Evolutionary conservation across 2,797 vertebrate species (phyloP).

Genomic region (Etheostoma nigrum): DNA sequence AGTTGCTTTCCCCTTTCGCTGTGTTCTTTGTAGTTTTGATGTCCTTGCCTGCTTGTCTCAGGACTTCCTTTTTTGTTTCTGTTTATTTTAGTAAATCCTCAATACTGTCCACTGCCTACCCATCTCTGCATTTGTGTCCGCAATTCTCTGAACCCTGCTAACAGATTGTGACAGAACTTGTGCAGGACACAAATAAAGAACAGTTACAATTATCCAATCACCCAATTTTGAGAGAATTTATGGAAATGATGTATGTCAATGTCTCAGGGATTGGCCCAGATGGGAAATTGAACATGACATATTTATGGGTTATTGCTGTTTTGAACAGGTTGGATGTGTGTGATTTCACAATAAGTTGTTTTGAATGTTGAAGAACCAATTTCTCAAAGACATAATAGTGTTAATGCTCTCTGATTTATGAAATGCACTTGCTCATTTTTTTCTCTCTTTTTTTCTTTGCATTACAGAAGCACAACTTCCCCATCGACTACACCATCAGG

Average conservation of each 20-base stretch:
- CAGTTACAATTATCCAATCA: background rate
- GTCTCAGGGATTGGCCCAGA: background rate
- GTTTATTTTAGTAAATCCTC: too few relatives aligned
- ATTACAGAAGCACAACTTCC: slow-evolving; percentile 85
- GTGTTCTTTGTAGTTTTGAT: too few relatives aligned
- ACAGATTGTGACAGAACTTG: background rate
- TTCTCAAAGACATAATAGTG: background rate
- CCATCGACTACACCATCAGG: slow-evolving; percentile 84
- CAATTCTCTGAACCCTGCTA: too few relatives aligned
- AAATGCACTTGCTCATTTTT: background rate
- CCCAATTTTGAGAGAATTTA: background rate
- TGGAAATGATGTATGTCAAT: background rate
- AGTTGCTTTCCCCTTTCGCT: too few relatives aligned
- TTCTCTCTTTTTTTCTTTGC: slow-evolving; percentile 22
- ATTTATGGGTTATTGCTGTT: background rate
- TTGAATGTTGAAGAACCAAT: background rate
- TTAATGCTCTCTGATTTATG: background rate
- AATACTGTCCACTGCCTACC: too few relatives aligned
- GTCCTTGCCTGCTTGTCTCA: too few relatives aligned
- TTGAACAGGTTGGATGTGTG: background rate
- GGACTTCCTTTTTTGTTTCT: too few relatives aligned
- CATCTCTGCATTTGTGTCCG: too few relatives aligned
- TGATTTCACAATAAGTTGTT: background rate
- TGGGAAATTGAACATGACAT: background rate
- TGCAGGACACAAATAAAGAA: background rate